Evolutionary conservation across 2,113 vertebrate genomes (phyloP), one percentile per base, ranked within the genome.

Genomic region (Sapajus apella): DNA sequence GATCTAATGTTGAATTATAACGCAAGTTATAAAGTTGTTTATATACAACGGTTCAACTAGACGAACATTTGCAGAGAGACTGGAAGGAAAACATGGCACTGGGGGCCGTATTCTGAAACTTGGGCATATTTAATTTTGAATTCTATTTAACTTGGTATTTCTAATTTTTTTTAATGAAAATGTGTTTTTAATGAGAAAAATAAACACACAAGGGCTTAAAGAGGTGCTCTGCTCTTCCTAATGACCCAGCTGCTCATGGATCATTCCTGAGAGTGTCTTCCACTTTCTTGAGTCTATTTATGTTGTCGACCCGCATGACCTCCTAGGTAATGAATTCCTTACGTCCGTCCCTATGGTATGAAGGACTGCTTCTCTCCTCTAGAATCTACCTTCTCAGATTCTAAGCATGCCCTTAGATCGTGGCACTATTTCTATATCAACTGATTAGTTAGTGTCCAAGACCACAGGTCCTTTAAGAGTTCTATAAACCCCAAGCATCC

Each of bases 301-400:
- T 35, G 5, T 3, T 17, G 52, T 52, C 27, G 30, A 16, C 27
- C 83, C 4, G 0, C 20, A 0, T 5, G 52, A n/a, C 82, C 75
- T 90, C 61, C 50, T 0, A 35, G 16, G 37, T 79, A 64, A 75
- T 18, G 45, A 52, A 25, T 45, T 86, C 21, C 50, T 84, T 32
- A 55, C 0, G 0, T 32, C 35, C 16, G 70, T 84, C 45, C 12
- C 75, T 27, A 2, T 0, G 0, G 9, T 6, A 18, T 37, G 17
- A 30, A 92, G 11, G 3, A 30, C 40, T 17, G 7, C 35, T 56
- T 84, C 83, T 86, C 37, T 43, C 3, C 21, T 30, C 32, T 35
- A 4, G 2, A 17, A 9, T 9, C 45, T 35, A 11, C 27, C 9
- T 58, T 37, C 30, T 72, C 50, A 45, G 13, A 27, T 23, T 79